Evolutionary conservation across 2,113 vertebrate species (phyloP).

Genomic region (Hippoglossus stenolepis): DNA sequence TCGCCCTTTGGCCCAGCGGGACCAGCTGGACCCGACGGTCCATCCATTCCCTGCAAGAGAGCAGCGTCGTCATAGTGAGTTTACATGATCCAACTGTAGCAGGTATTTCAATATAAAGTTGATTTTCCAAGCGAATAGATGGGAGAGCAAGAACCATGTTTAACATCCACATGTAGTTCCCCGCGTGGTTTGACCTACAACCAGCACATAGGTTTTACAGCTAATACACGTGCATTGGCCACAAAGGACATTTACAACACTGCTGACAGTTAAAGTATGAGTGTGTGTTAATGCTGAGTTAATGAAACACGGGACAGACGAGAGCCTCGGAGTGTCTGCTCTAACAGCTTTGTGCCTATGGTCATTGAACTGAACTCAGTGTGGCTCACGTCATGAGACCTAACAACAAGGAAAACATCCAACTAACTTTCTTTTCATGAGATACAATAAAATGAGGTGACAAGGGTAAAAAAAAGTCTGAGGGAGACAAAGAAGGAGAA

Average conservation of each 20-base stretch:
- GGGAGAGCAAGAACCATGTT: slow-evolving; percentile 24
- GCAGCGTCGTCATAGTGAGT: slow-evolving; percentile 18
- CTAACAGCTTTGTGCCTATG: background rate
- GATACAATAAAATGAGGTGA: slow-evolving; percentile 28
- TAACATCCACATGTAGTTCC: slow-evolving; percentile 10
- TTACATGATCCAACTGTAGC: background rate
- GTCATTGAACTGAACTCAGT: slow-evolving; percentile 12
- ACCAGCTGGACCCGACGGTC: slow-evolving; percentile 90
- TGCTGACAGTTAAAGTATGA: slow-evolving; percentile 81
- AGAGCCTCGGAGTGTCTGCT: slow-evolving; percentile 46
- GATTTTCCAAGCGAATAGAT: slow-evolving; percentile 22
- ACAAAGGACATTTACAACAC: slow-evolving; percentile 61
- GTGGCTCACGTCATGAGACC: background rate
- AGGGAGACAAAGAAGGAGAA: background rate
- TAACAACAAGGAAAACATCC: background rate
- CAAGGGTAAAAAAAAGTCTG: slow-evolving; percentile 4
- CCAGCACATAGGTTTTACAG: slow-evolving; percentile 42
- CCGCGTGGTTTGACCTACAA: slow-evolving; percentile 36
- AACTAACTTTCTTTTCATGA: slow-evolving; percentile 6
- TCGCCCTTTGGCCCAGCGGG: slow-evolving; percentile 98
- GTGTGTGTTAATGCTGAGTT: slow-evolving; percentile 82
- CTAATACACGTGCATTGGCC: slow-evolving; percentile 63
- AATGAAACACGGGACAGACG: slow-evolving; percentile 74
- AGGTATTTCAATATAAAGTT: slow-evolving; percentile 10
- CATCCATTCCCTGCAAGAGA: slow-evolving; percentile 89